Base-by-base conservation (phyloP, 37 sponge, comb jelly and placozoan species). In the Bolinopsis microptera region DNA sequence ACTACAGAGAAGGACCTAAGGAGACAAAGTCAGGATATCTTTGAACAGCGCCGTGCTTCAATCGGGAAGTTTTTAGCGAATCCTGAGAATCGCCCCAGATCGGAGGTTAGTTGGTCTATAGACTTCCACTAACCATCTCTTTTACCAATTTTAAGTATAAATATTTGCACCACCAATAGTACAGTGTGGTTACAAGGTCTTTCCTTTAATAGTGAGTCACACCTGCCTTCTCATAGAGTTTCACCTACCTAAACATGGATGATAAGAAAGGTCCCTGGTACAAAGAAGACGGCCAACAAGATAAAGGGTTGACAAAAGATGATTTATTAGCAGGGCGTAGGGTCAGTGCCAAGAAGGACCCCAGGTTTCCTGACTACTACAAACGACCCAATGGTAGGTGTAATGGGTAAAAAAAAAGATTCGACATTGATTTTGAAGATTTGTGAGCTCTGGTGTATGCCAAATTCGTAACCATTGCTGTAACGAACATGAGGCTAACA, bases 281-380 rank as follows among this genome's bases (percentile, higher is more conserved):
- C 31, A 72, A 72, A 72, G 75, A 72, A 30, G 31, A 72, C 75
- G 75, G 75, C 5, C 75, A 72, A 28, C 75, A 72, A n/a, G 75
- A 72, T 21, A 72, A n/a, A n/a, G 75, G 75, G 3, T 28, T 72
- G 26, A 28, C 31, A 30, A 72, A 30, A 5, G 75, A 72, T 21
- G 75, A 72, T 21, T 30, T 72, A 30, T 30, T 72, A 72, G 75
- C 26, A 8, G 75, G 75, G 3, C 75, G 31, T 3, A 72, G 75
- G 26, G 75, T 72, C 3, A 72, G 75, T 21, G 13, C 26, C 31
- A 72, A 72, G 31, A 72, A 72, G 75, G 75, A 72, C 18, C 31
- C 75, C n/a, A n/a, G 75, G 18, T 72, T 72, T 72, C 75, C 75
- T 72, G 75, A 72, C 75, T 72, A 72, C 31, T 28, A 72, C 26